Evolutionary conservation across 2,888 invertebrate species (phyloP).

Genomic region (Cosmopolites sordidus): DNA sequence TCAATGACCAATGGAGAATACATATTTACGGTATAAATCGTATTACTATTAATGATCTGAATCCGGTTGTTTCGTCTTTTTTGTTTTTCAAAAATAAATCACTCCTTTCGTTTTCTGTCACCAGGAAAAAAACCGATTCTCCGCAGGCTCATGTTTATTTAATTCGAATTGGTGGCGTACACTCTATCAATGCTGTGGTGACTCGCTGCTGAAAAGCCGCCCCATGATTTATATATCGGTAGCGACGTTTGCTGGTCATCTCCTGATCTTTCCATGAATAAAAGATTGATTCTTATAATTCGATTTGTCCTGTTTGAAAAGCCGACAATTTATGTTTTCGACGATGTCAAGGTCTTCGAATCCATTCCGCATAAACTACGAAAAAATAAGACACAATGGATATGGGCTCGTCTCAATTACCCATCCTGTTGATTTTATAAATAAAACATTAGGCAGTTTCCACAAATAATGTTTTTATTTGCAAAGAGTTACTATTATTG

Average conservation of each 20-base stretch:
- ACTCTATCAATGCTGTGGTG: neutral
- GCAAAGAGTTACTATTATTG: neutral
- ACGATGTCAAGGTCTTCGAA: neutral
- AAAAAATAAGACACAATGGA: constrained; percentile 1
- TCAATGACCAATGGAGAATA: too few relatives aligned
- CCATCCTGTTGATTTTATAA: constrained; percentile 1
- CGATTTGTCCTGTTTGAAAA: constrained; percentile 17
- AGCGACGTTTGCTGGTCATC: neutral
- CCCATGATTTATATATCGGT: neutral
- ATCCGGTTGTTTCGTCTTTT: too few relatives aligned
- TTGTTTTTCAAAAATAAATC: neutral
- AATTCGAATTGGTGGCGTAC: neutral
- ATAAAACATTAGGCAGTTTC: neutral
- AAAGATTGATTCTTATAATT: constrained; percentile 24
- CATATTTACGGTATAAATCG: too few relatives aligned
- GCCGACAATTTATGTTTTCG: constrained; percentile 1
- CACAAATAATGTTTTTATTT: constrained; percentile 1
- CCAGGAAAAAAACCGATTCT: too few relatives aligned
- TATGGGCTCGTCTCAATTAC: neutral
- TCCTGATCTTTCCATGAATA: constrained; percentile 16
- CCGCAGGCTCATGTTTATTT: neutral
- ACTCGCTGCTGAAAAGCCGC: neutral
- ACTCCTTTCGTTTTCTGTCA: neutral
- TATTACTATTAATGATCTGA: too few relatives aligned
- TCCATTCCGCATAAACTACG: neutral